Evolutionary conservation across 2,888 invertebrate species (phyloP).

Genomic region (Brenthis ino): DNA sequence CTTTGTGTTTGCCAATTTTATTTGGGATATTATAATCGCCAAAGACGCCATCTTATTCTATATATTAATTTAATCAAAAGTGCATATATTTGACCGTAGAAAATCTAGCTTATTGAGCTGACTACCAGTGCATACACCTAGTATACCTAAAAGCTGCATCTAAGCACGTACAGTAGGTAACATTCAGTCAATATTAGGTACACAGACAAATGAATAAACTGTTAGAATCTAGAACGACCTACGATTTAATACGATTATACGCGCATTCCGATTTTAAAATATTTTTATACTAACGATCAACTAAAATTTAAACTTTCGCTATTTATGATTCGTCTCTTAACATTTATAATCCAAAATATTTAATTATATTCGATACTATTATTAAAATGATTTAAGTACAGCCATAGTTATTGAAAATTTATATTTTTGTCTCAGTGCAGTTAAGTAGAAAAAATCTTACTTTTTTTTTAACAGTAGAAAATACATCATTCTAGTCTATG

Average conservation of each 20-base stretch:
- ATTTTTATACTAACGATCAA: conserved; percentile 21
- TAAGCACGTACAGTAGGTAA: conserved; percentile 39
- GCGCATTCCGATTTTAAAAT: conserved; percentile 16
- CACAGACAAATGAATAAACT: conserved; percentile 27
- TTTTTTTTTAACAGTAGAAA: conserved; percentile 12
- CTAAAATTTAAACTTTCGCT: conserved; percentile 18
- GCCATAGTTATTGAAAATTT: conserved; percentile 13
- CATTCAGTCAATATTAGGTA: conserved; percentile 46
- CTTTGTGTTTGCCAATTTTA: conserved; percentile 8
- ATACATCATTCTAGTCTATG: conserved; percentile 17
- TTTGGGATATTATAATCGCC: conserved; percentile 10
- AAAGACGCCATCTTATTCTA: conserved; percentile 5
- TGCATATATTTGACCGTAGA: conserved; percentile 30
- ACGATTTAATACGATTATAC: conserved; percentile 12
- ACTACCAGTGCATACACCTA: conserved; percentile 25
- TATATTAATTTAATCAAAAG: conserved; percentile 24
- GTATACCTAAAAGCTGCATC: conserved; percentile 39
- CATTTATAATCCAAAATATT: conserved; percentile 9
- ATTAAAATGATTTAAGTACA: conserved; percentile 23
- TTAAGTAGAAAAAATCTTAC: conserved; percentile 1
- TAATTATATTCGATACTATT: conserved; percentile 19
- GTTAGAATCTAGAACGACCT: conserved; percentile 17
- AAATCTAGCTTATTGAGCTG: conserved; percentile 18
- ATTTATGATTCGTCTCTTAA: conserved; percentile 15
- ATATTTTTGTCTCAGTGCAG: conserved; percentile 18